Evolutionary conservation across 92 coral and sea anemone species (phyloP).

Genomic region (Blastomussa wellsi): DNA sequence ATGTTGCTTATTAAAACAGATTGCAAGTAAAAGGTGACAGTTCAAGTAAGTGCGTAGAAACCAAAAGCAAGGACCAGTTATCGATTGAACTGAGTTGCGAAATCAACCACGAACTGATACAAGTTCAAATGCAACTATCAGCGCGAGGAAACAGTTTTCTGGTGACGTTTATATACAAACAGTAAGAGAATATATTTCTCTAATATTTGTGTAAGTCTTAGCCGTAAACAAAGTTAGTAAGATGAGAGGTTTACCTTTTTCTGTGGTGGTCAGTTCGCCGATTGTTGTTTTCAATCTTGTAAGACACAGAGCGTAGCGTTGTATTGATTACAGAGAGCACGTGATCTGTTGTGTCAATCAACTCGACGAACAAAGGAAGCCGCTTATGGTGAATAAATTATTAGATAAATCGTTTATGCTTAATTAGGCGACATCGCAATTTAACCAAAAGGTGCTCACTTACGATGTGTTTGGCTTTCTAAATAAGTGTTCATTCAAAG

Average conservation of each 20-base stretch:
- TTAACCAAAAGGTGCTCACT: too few relatives aligned
- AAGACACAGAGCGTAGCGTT: constrained; percentile 52
- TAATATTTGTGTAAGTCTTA: constrained; percentile 9
- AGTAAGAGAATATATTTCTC: constrained; percentile 10
- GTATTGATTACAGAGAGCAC: constrained; percentile 47
- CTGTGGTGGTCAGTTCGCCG: constrained; percentile 14
- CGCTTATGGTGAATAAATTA: constrained; percentile 13
- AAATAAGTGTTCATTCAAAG: too few relatives aligned
- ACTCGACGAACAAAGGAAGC: constrained; percentile 42
- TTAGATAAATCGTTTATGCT: too few relatives aligned
- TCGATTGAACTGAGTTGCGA: too few relatives aligned
- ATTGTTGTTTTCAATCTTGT: constrained; percentile 32
- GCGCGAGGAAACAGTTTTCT: not conserved
- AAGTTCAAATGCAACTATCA: too few relatives aligned
- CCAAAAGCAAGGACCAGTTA: too few relatives aligned
- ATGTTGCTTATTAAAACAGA: too few relatives aligned
- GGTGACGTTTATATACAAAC: constrained; percentile 21
- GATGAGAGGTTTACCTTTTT: constrained; percentile 37
- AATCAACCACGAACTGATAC: too few relatives aligned
- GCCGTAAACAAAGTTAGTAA: not conserved
- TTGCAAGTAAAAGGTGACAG: too few relatives aligned
- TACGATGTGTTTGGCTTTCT: too few relatives aligned
- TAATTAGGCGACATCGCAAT: not conserved
- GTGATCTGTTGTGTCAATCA: constrained; percentile 47
- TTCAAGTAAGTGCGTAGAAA: too few relatives aligned